These are phyloP conservation scores for Disparrhopalites patrizii DNA, from an alignment of 2,888 invertebrate genomes.

Conservation along the genomic window DNA sequence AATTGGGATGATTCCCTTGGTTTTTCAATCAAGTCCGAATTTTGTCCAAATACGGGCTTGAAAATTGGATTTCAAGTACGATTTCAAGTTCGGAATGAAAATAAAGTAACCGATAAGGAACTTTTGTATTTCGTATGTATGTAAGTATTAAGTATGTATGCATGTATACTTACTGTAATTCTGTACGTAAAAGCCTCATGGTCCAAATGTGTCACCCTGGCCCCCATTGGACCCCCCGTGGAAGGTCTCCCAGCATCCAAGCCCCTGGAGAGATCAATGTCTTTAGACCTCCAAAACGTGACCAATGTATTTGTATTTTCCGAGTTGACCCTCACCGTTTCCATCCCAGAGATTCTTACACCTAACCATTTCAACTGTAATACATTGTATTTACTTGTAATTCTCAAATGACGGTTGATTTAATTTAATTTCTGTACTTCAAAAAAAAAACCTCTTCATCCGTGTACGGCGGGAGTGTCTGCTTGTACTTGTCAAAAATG, in stretches of 20 bases:
- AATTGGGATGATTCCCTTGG: too few relatives aligned
- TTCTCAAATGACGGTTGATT: background rate
- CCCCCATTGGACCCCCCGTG: constrained; percentile 46
- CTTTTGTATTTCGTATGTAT: background rate
- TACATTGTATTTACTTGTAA: background rate
- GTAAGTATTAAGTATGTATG: too few relatives aligned
- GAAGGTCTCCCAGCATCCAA: constrained; percentile 62
- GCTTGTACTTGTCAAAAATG: constrained; percentile 70
- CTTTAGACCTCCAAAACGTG: constrained; percentile 76
- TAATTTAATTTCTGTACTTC: background rate
- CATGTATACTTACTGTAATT: constrained; percentile 43
- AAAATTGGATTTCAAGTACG: background rate
- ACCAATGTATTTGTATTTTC: constrained; percentile 53
- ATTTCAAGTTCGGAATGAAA: too few relatives aligned
- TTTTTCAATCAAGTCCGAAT: too few relatives aligned
- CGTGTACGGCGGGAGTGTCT: constrained; percentile 63
- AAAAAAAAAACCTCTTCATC: constrained; percentile 9
- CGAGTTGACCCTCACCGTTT: constrained; percentile 55
- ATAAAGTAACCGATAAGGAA: background rate
- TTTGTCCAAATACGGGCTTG: too few relatives aligned
- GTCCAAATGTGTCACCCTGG: constrained; percentile 48
- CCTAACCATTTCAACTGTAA: constrained; percentile 40
- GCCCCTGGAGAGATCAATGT: constrained; percentile 71
- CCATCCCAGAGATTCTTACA: constrained; percentile 41
- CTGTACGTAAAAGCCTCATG: constrained; percentile 49